Base-by-base conservation (phyloP, 1,140 invertebrate species). In the Zelostemma sp. region DNA sequence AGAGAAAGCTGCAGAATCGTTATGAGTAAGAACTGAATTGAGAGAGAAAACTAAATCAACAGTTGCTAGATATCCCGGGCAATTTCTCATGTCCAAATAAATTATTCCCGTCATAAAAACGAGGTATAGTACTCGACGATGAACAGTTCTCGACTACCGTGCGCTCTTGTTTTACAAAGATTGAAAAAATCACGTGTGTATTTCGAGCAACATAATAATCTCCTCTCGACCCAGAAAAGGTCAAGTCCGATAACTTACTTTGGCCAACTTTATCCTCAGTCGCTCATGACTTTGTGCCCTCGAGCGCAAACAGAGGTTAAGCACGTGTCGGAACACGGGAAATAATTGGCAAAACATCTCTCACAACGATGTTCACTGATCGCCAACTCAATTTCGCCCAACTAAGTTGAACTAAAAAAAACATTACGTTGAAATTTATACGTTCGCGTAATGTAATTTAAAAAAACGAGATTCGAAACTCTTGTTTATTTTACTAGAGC, bases 181-280 rank as follows among this genome's bases (percentile, higher is more conserved):
- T 35, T 28, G 48, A 15, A 16, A 18, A 21, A 1, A 11, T 48
- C 21, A 19, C 8, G 28, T 35, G 48, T 35, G 28, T 12, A 35
- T 68, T 57, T 63, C 55, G 54, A 15, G 28, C 48, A 54, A 49
- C 55, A 40, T 61, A 70, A 65, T 65, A 65, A 64, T 65, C 53
- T 60, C 48, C 50, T 21, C 47, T 33, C 19, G 46, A 70, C 68
- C 68, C 43, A 33, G 6, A 40, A 8, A 28, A 18, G 61, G 51
- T 70, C 56, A 70, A 14, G 28, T 21, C 18, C 57, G 45, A 61
- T 70, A 65, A 70, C 61, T 70, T 70, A 69, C 40, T 64, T 41
- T 11, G 49, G 40, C 67, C 54, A 61, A 54, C 60, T 68, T 68
- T 59, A 68, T 68, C 61, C 57, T 51, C 51, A 40, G 40, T 31